Percentiles rank a stretch among this genome's conserved stretches.
These are phyloP conservation scores for Cybosia mesomella DNA, from an alignment of 2,888 invertebrate genomes.

Conservation along the genomic window DNA sequence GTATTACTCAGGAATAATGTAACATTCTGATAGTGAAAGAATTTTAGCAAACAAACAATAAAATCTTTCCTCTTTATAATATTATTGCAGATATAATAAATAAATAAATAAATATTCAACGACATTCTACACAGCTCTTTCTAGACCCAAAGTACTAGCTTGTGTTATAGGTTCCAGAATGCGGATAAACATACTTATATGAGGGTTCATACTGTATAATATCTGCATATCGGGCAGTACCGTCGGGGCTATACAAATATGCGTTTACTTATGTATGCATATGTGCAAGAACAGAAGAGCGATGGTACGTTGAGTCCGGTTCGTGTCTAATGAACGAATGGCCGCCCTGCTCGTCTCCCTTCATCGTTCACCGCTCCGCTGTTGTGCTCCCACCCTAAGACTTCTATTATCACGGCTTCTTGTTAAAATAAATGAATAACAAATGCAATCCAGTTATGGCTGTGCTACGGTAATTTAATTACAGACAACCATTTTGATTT, in stretches of 20 bases:
- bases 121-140: no score
- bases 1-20: no score
- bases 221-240: not conserved
- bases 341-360: not conserved
- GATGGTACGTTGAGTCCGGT: not conserved
- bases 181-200: not conserved
- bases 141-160: no score
- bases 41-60: no score
- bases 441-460: constrained; percentile 15
- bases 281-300: not conserved
- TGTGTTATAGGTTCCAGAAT: no score
- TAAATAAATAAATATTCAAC: no score
- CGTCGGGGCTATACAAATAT: not conserved
- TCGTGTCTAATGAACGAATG: not conserved
- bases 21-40: no score
- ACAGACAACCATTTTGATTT: constrained; percentile 48
- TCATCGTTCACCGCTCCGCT: not conserved
- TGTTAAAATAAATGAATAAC: constrained; percentile 6
- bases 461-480: constrained; percentile 33
- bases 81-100: no score
- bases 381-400: not conserved
- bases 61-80: no score
- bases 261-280: not conserved
- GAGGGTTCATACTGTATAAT: not conserved
- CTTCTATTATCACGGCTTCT: not conserved